Evolutionary conservation across 2,797 vertebrate species (phyloP).

Genomic region (Tangara arthus): DNA sequence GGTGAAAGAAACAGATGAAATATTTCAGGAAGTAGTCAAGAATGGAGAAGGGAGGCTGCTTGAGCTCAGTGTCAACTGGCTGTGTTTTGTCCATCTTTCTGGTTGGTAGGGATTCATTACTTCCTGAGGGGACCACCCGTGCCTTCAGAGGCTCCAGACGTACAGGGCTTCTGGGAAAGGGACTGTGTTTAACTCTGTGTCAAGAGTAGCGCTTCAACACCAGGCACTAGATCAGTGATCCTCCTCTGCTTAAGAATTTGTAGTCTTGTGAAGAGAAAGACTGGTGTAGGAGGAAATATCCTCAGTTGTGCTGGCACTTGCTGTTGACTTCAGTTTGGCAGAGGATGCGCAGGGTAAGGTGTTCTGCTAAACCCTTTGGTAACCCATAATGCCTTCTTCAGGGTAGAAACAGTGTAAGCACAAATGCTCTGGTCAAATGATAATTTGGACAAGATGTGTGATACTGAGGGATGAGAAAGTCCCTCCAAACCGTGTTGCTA

Average conservation of each 20-base stretch:
- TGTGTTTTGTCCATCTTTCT: neutral
- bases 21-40: neutral
- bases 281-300: neutral
- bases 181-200: neutral
- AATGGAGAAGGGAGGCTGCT: neutral
- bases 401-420: neutral
- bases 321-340: neutral
- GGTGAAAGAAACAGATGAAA: neutral
- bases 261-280: too few relatives aligned
- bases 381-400: neutral
- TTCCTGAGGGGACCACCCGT: fast-evolving
- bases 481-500: neutral
- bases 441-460: neutral
- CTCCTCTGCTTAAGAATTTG: neutral
- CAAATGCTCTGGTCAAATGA: neutral
- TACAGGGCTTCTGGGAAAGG: neutral
- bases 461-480: neutral
- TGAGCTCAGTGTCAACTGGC: neutral
- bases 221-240: neutral
- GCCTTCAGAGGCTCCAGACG: neutral
- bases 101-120: neutral
- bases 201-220: neutral
- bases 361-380: neutral
- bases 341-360: neutral
- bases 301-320: neutral